A percentile compares a stretch with the other conserved stretches of the same genome.
Evolutionary conservation across 1,140 invertebrate species (phyloP).

Genomic region (Caenorhabditis elegans): WBcel235 BX284603.4:6949501-6950000

Average conservation of each 20-base stretch:
- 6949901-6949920: neutral
- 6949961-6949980: neutral
- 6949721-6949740: neutral
- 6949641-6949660: slow-evolving; percentile 6
- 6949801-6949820: too few species aligned
- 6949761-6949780: neutral
- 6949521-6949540: neutral
- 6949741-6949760: neutral
- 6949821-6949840: neutral
- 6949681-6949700: neutral
- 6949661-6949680: neutral
- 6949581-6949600: neutral
- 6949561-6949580: neutral
- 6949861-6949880: neutral
- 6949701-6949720: neutral
- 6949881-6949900: neutral
- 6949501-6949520: slow-evolving; percentile 2
- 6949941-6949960: neutral
- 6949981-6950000: neutral
- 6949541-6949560: neutral
- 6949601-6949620: neutral
- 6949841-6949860: neutral
- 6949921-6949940: too few species aligned
- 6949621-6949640: neutral
- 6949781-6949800: neutral